Evolutionary conservation across 2,797 vertebrate genomes (phyloP).

Genomic region (Galaxias olidus): DNA sequence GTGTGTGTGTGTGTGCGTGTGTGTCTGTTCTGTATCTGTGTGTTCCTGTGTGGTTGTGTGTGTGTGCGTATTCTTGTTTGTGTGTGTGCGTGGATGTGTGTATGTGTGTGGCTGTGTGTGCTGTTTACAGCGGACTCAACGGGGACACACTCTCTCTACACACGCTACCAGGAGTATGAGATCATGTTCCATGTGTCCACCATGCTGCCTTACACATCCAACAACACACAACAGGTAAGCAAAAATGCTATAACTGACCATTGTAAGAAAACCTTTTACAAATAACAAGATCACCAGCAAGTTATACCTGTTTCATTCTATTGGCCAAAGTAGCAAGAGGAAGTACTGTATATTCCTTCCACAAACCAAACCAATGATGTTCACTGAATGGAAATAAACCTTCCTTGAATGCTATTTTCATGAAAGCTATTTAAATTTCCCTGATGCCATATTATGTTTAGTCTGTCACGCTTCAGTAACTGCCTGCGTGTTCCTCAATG

Average conservation of each 20-base stretch:
- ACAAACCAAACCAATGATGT: not conserved
- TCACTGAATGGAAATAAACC: not conserved
- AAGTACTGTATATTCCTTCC: not conserved
- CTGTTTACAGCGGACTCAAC: constrained; percentile 87
- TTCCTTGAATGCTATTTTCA: not conserved
- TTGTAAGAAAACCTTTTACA: constrained; percentile 25
- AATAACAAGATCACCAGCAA: not conserved
- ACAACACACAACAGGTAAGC: constrained; percentile 89
- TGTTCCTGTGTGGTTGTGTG: constrained; percentile 13
- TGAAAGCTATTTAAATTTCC: not conserved
- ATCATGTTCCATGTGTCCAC: constrained; percentile 97
- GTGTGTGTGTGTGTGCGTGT: not conserved
- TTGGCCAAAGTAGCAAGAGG: no score
- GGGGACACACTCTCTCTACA: constrained; percentile 90
- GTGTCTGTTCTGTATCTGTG: not conserved
- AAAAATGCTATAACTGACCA: not conserved
- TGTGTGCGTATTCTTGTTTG: constrained; percentile 11
- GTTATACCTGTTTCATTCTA: not conserved
- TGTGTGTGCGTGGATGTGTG: constrained; percentile 27
- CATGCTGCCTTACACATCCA: constrained; percentile 93
- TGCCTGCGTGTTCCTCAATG: constrained; percentile 33
- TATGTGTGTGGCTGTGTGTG: constrained; percentile 28
- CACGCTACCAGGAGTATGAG: constrained; percentile 92
- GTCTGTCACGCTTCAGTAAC: constrained; percentile 27
- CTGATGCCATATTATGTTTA: constrained; percentile 6